A percentile compares a stretch with the other conserved stretches of the same genome.
phyloP scores from a whole-genome alignment of 2,888 invertebrate genomes.

The Mylabris sibirica region DNA sequence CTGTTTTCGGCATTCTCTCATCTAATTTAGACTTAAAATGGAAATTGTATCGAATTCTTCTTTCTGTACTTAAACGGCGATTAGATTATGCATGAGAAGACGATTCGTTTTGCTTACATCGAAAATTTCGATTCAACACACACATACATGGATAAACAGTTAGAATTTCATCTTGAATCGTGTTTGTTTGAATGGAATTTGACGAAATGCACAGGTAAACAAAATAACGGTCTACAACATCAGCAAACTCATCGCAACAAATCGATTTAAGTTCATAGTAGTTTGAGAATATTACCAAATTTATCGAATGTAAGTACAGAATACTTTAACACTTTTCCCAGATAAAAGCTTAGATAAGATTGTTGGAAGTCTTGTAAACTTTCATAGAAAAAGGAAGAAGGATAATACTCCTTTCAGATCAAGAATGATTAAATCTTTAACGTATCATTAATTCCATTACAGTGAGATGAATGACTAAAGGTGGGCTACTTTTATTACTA shows the following conservation, averaged over 20 bases:
- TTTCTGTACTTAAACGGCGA: neutral
- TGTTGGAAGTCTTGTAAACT: neutral
- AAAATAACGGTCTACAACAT: neutral
- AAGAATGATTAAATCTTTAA: neutral
- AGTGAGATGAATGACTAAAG: too few species aligned
- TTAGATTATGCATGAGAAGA: neutral
- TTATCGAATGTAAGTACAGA: neutral
- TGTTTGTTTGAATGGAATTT: neutral
- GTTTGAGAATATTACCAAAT: neutral
- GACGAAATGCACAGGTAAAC: neutral
- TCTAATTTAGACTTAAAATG: neutral
- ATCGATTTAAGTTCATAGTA: neutral
- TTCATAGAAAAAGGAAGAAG: neutral
- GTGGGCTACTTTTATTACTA: too few species aligned
- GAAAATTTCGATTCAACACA: neutral
- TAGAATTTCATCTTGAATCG: neutral
- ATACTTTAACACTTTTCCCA: neutral
- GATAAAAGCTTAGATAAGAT: neutral
- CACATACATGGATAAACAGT: neutral
- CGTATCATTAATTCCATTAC: too few species aligned
- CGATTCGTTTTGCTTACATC: neutral
- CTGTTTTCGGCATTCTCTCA: neutral
- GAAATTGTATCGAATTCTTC: neutral
- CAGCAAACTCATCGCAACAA: neutral
- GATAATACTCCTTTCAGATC: neutral